Conservation (phyloP, 2,113 vertebrate species). For the Actenoides hombroni region DNA sequence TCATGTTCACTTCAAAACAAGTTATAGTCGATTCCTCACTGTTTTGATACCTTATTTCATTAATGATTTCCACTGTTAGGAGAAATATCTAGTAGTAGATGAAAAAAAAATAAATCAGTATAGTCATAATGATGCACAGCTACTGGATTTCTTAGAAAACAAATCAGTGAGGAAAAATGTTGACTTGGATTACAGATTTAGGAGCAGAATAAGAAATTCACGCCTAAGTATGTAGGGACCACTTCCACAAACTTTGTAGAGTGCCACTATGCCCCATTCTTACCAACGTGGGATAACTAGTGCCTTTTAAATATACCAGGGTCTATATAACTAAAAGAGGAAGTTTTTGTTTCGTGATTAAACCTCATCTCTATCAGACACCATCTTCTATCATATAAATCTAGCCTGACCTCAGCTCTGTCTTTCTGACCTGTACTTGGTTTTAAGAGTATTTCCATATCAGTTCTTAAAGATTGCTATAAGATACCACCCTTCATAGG, state of each 20-base stretch:
- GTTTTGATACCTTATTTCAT: background rate
- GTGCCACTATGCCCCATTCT: background rate
- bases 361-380: background rate
- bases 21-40: background rate
- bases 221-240: background rate
- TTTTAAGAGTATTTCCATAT: background rate
- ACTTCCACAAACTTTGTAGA: background rate
- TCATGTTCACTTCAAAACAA: slow-evolving; percentile 3
- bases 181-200: background rate
- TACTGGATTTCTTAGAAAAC: background rate
- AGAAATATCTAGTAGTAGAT: background rate
- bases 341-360: background rate
- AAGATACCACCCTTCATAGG: background rate
- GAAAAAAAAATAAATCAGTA: background rate
- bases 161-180: background rate
- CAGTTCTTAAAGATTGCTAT: background rate
- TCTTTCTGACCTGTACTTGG: background rate
- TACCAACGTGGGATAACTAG: background rate
- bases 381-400: accelerated
- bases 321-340: background rate
- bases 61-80: background rate
- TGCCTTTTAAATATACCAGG: background rate
- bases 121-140: background rate
- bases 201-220: background rate
- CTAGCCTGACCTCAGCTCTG: background rate